Conservation (phyloP, 2,888 invertebrate species). For the Leucophenga montana region DNA sequence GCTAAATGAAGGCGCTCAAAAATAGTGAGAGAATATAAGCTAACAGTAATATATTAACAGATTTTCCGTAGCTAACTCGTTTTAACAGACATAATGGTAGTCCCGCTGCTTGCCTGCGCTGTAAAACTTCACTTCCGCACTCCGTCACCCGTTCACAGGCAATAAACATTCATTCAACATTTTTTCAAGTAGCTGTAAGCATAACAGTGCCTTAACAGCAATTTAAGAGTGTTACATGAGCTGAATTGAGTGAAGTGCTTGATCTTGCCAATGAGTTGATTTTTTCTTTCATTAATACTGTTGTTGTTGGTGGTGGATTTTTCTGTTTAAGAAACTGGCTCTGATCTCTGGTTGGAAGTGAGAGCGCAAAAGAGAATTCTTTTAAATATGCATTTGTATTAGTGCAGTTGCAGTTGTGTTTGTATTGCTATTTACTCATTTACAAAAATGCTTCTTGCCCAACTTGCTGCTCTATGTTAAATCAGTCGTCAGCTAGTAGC, state of each 20-base stretch:
- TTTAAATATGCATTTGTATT: too few relatives aligned
- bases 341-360: background rate
- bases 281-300: slow-evolving; percentile 38
- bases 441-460: slow-evolving; percentile 68
- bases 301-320: slow-evolving; percentile 32
- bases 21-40: background rate
- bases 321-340: slow-evolving; percentile 42
- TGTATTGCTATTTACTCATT: slow-evolving; percentile 5
- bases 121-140: background rate
- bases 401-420: slow-evolving; percentile 29
- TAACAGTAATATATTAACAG: background rate
- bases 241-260: slow-evolving; percentile 34
- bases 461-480: slow-evolving; percentile 62
- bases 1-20: too few relatives aligned
- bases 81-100: slow-evolving; percentile 6
- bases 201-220: slow-evolving; percentile 53
- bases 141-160: too few relatives aligned
- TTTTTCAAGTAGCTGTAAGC: background rate
- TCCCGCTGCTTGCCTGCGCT: background rate
- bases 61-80: background rate
- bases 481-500: slow-evolving; percentile 71
- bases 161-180: background rate
- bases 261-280: slow-evolving; percentile 12
- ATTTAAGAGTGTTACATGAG: slow-evolving; percentile 41
- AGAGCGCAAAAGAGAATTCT: background rate